Evolutionary conservation across 2,113 vertebrate genomes (phyloP).

Genomic region (Ellobius talpinus): DNA sequence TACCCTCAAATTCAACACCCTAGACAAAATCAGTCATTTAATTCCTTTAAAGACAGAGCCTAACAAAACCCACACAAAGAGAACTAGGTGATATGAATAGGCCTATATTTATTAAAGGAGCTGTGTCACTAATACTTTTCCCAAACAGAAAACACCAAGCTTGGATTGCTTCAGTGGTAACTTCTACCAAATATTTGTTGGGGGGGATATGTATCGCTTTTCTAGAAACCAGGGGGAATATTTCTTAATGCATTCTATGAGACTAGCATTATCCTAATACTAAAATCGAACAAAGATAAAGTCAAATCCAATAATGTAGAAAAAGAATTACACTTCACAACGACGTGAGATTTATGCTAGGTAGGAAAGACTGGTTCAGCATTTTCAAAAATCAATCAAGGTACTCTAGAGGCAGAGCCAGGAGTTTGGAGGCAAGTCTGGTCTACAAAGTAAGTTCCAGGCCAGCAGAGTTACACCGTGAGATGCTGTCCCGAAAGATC

Average conservation of each 20-base stretch:
- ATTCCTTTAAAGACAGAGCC: neutral
- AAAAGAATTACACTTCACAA: constrained; percentile 22
- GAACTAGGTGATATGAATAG: neutral
- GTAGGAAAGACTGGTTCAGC: neutral
- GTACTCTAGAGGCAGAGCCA: neutral
- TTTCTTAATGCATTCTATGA: neutral
- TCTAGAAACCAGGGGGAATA: neutral
- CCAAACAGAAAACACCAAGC: constrained; percentile 21
- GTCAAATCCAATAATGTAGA: neutral
- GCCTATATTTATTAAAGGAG: constrained; percentile 24
- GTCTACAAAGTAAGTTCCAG: neutral
- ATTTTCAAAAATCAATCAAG: neutral
- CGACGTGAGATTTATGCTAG: neutral
- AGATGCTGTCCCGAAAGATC: neutral
- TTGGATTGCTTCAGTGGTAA: neutral
- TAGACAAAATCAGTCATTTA: neutral
- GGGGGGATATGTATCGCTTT: neutral
- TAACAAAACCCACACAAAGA: neutral
- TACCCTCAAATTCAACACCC: constrained; percentile 7
- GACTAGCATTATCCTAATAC: neutral
- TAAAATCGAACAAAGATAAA: constrained; percentile 28
- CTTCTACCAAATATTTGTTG: neutral
- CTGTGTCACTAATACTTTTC: constrained; percentile 3
- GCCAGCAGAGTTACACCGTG: neutral
- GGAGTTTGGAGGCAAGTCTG: neutral